Percentiles rank a stretch among this genome's conserved stretches.
Evolutionary conservation across 2,797 vertebrate species (phyloP).

Genomic region (Macropus fuliginosus): DNA sequence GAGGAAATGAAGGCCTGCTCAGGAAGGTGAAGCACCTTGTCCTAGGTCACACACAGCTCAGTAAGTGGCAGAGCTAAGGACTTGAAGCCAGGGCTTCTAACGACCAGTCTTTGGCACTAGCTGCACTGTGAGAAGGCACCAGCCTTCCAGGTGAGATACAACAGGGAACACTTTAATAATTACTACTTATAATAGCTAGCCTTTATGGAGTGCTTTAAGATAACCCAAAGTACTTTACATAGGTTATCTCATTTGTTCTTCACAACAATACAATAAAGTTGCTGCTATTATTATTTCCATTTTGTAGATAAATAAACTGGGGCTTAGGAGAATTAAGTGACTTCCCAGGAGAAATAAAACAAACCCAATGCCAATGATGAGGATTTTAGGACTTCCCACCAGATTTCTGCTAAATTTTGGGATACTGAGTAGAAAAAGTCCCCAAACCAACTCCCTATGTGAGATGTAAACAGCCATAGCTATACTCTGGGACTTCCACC

Average conservation of each 20-base stretch:
- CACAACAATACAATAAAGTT: neutral
- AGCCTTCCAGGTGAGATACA: neutral
- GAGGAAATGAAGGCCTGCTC: neutral
- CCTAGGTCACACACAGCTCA: neutral
- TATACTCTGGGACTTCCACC: neutral
- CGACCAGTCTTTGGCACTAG: neutral
- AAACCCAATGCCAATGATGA: neutral
- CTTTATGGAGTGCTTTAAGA: neutral
- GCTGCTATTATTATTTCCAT: neutral
- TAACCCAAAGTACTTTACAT: neutral
- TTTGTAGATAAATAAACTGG: neutral
- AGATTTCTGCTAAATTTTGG: neutral
- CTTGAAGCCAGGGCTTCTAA: neutral
- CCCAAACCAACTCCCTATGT: neutral
- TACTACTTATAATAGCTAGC: neutral
- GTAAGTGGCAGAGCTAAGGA: neutral
- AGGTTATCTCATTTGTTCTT: neutral
- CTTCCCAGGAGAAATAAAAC: neutral
- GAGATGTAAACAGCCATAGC: neutral
- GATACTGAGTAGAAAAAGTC: neutral
- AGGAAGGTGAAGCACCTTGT: neutral
- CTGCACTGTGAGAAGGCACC: neutral
- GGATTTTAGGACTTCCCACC: neutral
- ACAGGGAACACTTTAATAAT: neutral
- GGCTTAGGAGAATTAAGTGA: neutral